phyloP scores from a whole-genome alignment of 2,797 vertebrate genomes.

The Acanthurus leucopareius region DNA sequence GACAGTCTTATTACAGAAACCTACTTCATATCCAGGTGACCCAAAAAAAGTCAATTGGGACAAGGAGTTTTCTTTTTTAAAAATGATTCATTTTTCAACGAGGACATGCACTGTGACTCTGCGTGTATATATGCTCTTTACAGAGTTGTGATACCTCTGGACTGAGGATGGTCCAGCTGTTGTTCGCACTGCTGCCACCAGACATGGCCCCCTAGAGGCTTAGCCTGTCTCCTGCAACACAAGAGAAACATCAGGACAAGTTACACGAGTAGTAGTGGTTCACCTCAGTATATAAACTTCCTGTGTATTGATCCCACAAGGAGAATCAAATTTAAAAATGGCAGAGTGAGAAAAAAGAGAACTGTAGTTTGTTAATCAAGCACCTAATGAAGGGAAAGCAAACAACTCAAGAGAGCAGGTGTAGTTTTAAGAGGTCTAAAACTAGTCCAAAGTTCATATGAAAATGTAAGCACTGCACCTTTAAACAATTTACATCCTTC shows the following conservation, averaged over 20 bases:
- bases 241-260: constrained; percentile 40
- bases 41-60: constrained; percentile 62
- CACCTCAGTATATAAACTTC: background rate
- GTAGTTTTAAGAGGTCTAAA: background rate
- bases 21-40: constrained; percentile 66
- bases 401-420: constrained; percentile 2
- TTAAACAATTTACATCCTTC: constrained; percentile 59
- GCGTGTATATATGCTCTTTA: constrained; percentile 17
- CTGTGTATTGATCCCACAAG: background rate
- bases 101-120: constrained; percentile 34
- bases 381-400: background rate
- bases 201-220: constrained; percentile 88
- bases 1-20: constrained; percentile 51
- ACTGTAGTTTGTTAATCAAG: background rate
- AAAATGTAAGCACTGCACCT: constrained; percentile 22
- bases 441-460: background rate
- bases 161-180: constrained; percentile 90
- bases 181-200: constrained; percentile 79
- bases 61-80: constrained; percentile 24
- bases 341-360: background rate
- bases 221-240: constrained; percentile 77
- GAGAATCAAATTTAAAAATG: background rate
- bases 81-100: constrained; percentile 41
- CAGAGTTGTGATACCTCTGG: constrained; percentile 83
- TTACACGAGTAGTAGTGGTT: background rate